These are phyloP conservation scores for Abrostola triplasia DNA, from an alignment of 2,888 invertebrate species.

Conservation along the genomic window DNA sequence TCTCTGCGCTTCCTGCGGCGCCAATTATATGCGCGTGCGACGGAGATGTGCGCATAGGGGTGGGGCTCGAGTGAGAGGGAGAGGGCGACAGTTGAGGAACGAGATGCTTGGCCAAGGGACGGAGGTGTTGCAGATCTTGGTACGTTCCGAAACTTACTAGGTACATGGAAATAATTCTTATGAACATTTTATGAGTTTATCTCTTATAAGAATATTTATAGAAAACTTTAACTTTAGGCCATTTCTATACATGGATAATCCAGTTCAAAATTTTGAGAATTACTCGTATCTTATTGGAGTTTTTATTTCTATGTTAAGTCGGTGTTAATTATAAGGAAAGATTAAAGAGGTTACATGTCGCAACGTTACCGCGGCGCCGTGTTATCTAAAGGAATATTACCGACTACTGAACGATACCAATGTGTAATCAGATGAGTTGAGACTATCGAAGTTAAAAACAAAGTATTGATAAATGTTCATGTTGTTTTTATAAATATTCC, in stretches of 20 bases:
- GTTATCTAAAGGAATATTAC: constrained; percentile 34
- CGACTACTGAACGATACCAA: constrained; percentile 24
- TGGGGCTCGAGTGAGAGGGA: constrained; percentile 46
- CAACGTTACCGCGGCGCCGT: constrained; percentile 30
- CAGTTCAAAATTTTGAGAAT: too few species aligned
- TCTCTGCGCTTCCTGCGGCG: constrained; percentile 78
- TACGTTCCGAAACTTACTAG: constrained; percentile 58
- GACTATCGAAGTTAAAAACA: constrained; percentile 33
- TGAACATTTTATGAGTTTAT: constrained; percentile 6
- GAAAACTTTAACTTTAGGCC: too few species aligned
- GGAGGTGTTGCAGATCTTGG: constrained; percentile 65
- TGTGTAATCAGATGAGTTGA: constrained; percentile 2
- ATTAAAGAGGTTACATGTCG: constrained; percentile 31
- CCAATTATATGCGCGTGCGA: constrained; percentile 71
- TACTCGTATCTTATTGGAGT: neutral
- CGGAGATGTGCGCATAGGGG: constrained; percentile 52
- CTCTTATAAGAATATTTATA: too few species aligned
- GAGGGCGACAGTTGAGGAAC: constrained; percentile 49
- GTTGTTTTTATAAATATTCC: constrained; percentile 2
- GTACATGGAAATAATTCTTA: constrained; percentile 29
- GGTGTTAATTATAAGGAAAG: constrained; percentile 11
- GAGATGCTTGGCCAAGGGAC: constrained; percentile 56
- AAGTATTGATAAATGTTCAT: constrained; percentile 2
- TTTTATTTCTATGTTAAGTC: neutral
- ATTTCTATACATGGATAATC: too few species aligned